Base-by-base conservation (phyloP, 2,888 invertebrate species). In the Cryptocheilus praepositus region DNA sequence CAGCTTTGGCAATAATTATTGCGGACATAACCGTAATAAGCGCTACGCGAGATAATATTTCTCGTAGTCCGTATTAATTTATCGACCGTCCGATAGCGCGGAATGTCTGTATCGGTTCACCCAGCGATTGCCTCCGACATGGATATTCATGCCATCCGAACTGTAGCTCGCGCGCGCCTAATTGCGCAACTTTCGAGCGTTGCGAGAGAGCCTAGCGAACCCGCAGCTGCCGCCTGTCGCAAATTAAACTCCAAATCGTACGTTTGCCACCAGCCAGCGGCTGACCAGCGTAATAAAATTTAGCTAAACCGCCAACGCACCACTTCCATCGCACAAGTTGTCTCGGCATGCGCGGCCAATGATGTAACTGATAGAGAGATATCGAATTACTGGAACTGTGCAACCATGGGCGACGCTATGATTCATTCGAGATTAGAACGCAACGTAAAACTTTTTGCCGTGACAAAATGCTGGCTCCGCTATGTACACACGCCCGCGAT, bases 341-440 rank as follows among this genome's bases (percentile, higher is more conserved):
- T 18, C 18, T 25, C 13, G 54, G 18, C 18, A 43, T 61, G 54
- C 61, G 51, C 61, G 49, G 60, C 43, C 36, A 62, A 54, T 67
- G 65, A 76, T 70, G 61, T 66, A 73, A 76, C 62, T 66, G 76
- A 71, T 76, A 73, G 65, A 43, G 11, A 54, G 59, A 67, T 69
- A 76, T 65, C 70, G 16, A n/a, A 22, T 7, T 51, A 44, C 45
- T 25, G 15, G 43, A 63, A 66, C 46, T 61, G 25, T 28, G 36
- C 55, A 54, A 45, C 56, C 57, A 45, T n/a, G 45, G 36, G 15
- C 18, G 25, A 13, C 13, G 21, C 22, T 5, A 46, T 78, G 77
- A 78, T 18, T 77, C 79, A 77, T 51, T 1, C 53, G 15, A 51
- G 62, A 68, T 67, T 71, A 61, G 43, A 44, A 8, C 5, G 67